A percentile compares a stretch with the other conserved stretches of the same genome.
These are phyloP conservation scores for Platyura marginata DNA, from an alignment of 1,140 invertebrate genomes.

Conservation along the genomic window DNA sequence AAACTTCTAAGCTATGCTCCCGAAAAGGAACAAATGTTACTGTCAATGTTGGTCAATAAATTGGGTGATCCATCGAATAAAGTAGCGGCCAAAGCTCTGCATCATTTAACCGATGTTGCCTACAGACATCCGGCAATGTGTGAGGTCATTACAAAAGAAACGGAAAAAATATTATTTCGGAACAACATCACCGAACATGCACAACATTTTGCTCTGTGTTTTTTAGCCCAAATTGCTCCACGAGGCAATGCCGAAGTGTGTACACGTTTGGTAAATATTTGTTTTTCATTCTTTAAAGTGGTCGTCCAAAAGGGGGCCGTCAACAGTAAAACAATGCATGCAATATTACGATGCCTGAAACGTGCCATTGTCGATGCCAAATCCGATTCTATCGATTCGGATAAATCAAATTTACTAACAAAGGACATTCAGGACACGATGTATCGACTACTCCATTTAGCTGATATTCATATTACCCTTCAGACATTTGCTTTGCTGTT, in stretches of 20 bases:
- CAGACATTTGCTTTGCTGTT: constrained; percentile 75
- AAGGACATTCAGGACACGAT: constrained; percentile 45
- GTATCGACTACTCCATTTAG: constrained; percentile 75
- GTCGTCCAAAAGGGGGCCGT: constrained; percentile 78
- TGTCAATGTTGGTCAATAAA: constrained; percentile 80
- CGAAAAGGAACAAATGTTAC: constrained; percentile 74
- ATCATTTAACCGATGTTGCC: constrained; percentile 72
- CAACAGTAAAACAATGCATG: constrained; percentile 81
- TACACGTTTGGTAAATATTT: constrained; percentile 68
- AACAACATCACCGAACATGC: constrained; percentile 66
- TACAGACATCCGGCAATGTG: constrained; percentile 86
- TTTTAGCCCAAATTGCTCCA: constrained; percentile 51
- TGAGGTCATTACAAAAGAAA: constrained; percentile 61
- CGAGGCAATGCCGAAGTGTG: constrained; percentile 60
- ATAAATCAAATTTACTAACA: constrained; percentile 13
- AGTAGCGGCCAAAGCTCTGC: constrained; percentile 71
- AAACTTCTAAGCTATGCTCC: constrained; percentile 64
- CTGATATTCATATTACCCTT: constrained; percentile 63
- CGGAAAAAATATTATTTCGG: constrained; percentile 76
- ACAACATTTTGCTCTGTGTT: constrained; percentile 88
- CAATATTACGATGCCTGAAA: constrained; percentile 33
- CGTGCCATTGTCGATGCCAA: constrained; percentile 18
- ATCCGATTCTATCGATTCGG: background rate
- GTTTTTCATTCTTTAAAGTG: constrained; percentile 91
- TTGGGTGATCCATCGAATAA: constrained; percentile 81